Evolutionary conservation across 2,797 vertebrate genomes (phyloP).

Genomic region (Pseudochirops cupreus): DNA sequence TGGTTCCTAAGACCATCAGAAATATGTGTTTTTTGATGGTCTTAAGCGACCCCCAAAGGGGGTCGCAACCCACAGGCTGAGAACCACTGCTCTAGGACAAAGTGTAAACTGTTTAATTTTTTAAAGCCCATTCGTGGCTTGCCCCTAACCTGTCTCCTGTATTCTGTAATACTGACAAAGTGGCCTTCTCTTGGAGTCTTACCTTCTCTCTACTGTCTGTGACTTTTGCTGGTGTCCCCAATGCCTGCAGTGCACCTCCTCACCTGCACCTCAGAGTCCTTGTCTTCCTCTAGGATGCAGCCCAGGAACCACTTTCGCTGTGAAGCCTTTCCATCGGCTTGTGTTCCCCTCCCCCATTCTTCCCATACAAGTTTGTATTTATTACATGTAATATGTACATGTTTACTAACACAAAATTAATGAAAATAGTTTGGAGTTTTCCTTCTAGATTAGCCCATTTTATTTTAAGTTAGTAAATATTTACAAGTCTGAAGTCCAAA

Average conservation of each 20-base stretch:
- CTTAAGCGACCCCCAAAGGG: too few species aligned
- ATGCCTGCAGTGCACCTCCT: background rate
- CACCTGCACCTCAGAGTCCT: background rate
- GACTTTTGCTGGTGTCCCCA: background rate
- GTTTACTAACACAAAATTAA: background rate
- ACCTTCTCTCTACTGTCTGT: too few species aligned
- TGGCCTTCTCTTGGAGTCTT: background rate
- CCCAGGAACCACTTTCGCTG: background rate
- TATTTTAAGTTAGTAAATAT: background rate
- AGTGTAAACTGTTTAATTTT: background rate
- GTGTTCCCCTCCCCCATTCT: too few species aligned
- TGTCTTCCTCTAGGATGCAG: background rate
- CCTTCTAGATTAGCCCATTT: background rate
- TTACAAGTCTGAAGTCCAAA: background rate
- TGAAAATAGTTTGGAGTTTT: background rate
- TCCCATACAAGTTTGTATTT: background rate
- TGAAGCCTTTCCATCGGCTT: background rate
- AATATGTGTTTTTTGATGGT: too few species aligned
- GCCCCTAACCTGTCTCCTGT: background rate
- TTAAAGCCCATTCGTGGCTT: background rate
- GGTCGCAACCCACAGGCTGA: too few species aligned
- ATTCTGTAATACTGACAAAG: background rate
- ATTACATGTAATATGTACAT: background rate
- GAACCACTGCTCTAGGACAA: background rate
- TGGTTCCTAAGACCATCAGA: too few species aligned